Evolutionary conservation across 2,888 invertebrate genomes (phyloP).

Genomic region (Pachycephus smyrnensis): DNA sequence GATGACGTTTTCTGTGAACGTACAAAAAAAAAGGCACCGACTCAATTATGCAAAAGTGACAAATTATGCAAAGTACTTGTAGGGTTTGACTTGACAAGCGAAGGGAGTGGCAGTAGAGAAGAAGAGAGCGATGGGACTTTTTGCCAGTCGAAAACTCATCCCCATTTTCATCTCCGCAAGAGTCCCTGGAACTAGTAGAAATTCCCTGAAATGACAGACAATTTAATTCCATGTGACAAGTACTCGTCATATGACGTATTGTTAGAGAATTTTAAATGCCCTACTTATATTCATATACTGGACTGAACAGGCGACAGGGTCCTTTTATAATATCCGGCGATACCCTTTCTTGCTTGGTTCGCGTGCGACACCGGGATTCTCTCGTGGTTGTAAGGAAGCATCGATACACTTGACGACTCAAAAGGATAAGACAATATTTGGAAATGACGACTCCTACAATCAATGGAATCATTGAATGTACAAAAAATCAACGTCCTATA

Average conservation of each 20-base stretch:
- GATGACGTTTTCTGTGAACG: background rate
- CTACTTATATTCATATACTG: background rate
- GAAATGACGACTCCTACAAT: no score
- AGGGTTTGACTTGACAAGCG: constrained; percentile 36
- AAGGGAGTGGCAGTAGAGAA: constrained; percentile 8
- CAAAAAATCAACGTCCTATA: no score
- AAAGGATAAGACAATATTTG: no score
- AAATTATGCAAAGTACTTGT: constrained; percentile 44
- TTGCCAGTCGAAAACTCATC: background rate
- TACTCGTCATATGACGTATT: background rate
- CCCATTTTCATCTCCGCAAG: background rate
- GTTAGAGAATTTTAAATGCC: background rate
- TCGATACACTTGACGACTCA: no score
- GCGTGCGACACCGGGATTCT: no score
- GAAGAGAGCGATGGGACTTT: constrained; percentile 3
- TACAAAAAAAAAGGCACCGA: constrained; percentile 29
- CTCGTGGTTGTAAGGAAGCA: no score
- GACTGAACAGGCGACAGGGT: no score
- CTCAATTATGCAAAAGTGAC: constrained; percentile 39
- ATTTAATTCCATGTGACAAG: background rate
- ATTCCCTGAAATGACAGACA: background rate
- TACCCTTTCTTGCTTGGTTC: no score
- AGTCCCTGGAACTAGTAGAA: background rate
- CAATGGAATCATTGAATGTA: no score
- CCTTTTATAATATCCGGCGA: no score